phyloP scores from a whole-genome alignment of 2,797 vertebrate species.

The Benthosema pterotum region DNA sequence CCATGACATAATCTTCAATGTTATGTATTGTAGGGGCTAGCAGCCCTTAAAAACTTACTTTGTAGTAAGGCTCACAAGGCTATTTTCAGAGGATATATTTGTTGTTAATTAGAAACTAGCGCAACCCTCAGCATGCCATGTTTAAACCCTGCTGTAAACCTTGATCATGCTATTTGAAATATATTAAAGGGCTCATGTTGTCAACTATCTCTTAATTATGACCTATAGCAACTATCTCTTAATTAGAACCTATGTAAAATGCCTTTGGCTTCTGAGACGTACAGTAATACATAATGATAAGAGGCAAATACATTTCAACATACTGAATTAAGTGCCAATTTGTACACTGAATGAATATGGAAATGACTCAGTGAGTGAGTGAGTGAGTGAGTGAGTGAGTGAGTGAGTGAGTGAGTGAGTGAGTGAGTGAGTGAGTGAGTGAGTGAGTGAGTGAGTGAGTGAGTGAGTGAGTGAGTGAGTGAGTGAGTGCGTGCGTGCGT shows the following conservation, averaged over 20 bases:
- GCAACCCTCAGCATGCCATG: slow-evolving; percentile 6
- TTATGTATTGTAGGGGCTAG: no score
- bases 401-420: neutral
- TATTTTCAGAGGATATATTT: no score
- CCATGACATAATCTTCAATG: no score
- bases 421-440: neutral
- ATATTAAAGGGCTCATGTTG: slow-evolving; percentile 37
- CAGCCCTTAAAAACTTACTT: no score
- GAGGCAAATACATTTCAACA: neutral
- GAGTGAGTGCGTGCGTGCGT: neutral
- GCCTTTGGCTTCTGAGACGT: slow-evolving; percentile 20
- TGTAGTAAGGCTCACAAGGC: no score
- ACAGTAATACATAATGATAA: slow-evolving; percentile 19
- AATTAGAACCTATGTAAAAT: slow-evolving; percentile 37
- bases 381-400: neutral
- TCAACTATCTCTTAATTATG: slow-evolving; percentile 31
- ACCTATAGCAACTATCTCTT: slow-evolving; percentile 28
- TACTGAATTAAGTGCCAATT: neutral
- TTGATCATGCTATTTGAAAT: slow-evolving; percentile 40
- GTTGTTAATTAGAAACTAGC: neutral
- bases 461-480: neutral
- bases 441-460: neutral
- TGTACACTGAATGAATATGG: slow-evolving; percentile 3
- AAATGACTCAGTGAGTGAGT: slow-evolving; percentile 4
- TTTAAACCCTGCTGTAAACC: slow-evolving; percentile 31